Percentiles rank a stretch among this genome's conserved stretches.
Evolutionary conservation across 2,888 invertebrate species (phyloP).

Genomic region (Drosophila merina): DNA sequence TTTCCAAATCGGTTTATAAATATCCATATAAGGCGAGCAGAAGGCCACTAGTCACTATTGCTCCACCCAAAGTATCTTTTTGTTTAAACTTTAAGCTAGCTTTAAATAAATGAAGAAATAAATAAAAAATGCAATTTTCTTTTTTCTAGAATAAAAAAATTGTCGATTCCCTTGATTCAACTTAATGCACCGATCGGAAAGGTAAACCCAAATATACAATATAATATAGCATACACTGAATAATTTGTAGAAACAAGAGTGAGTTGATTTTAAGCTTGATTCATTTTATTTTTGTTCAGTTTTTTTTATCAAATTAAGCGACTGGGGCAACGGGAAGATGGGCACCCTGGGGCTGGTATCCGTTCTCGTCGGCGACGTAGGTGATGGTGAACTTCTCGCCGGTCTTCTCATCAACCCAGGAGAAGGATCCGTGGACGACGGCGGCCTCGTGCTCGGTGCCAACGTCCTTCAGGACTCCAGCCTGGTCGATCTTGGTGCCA

Average conservation of each 20-base stretch:
- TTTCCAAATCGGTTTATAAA: no score
- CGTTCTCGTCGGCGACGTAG: constrained; percentile 82
- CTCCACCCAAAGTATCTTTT: no score
- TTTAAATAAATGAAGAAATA: no score
- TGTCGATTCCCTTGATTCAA: no score
- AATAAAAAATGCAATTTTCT: no score
- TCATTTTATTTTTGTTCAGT: constrained; percentile 5
- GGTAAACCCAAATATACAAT: no score
- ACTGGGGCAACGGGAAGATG: constrained; percentile 83
- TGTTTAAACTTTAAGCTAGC: no score
- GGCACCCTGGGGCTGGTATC: constrained; percentile 84
- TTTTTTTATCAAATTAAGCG: constrained; percentile 22
- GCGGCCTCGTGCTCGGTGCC: constrained; percentile 85
- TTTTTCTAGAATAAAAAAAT: background rate
- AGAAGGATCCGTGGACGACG: constrained; percentile 85
- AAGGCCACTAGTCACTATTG: no score
- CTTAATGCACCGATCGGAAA: no score
- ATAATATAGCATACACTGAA: no score
- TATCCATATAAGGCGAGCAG: no score
- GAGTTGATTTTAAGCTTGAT: background rate
- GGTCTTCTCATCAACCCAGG: constrained; percentile 84
- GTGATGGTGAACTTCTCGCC: constrained; percentile 85
- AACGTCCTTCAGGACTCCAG: constrained; percentile 85
- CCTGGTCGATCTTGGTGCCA: constrained; percentile 21
- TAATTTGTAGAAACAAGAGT: background rate